A percentile compares a stretch with the other conserved stretches of the same genome.
Evolutionary conservation across 2,113 vertebrate genomes (phyloP).

Genomic region (Platichthys flesus): DNA sequence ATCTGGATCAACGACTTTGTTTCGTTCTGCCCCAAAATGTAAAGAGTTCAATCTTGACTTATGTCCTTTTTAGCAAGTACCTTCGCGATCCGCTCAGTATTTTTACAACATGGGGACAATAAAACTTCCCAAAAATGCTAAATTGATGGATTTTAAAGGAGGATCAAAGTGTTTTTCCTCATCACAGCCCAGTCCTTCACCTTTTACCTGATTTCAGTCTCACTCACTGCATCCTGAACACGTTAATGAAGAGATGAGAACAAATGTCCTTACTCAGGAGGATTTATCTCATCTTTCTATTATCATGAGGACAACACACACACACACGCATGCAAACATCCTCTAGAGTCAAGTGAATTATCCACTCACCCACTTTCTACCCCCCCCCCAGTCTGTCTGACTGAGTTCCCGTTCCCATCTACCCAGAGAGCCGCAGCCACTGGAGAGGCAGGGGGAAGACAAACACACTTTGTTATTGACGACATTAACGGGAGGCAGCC

Average conservation of each 20-base stretch:
- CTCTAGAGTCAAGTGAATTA: conserved; percentile 35
- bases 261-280: neutral
- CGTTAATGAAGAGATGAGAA: neutral
- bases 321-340: conserved; percentile 11
- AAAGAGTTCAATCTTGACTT: too few relatives aligned
- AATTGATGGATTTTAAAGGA: neutral
- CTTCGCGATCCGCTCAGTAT: too few relatives aligned
- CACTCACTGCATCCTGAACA: neutral
- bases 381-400: conserved; percentile 36
- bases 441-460: conserved; percentile 36
- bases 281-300: conserved; percentile 16
- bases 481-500: conserved; percentile 48
- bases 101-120: neutral
- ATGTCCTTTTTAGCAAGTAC: too few relatives aligned
- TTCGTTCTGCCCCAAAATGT: too few relatives aligned
- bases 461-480: conserved; percentile 42
- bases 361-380: neutral
- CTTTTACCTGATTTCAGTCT: neutral
- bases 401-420: conserved; percentile 65
- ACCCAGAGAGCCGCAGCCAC: conserved; percentile 32
- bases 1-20: too few relatives aligned
- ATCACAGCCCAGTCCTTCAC: neutral
- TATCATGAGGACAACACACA: conserved; percentile 10
- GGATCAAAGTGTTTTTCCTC: neutral
- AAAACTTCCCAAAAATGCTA: neutral